Conservation (phyloP, 2,888 invertebrate species). For the Rhogogaster chlorosoma region DNA sequence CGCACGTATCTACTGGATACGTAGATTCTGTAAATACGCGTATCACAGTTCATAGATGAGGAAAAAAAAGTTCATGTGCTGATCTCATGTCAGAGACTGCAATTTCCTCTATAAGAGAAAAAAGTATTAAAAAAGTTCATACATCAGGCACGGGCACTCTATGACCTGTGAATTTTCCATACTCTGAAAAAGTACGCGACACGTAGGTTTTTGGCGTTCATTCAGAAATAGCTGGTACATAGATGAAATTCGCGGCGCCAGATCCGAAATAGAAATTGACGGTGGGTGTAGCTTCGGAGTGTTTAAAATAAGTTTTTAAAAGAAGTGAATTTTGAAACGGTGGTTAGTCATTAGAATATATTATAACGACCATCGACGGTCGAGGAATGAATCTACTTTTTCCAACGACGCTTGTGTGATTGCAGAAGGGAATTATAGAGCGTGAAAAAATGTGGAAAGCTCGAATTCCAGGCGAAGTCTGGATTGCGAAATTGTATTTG, state of each 20-base stretch:
- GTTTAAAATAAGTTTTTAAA: not conserved
- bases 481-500: not conserved
- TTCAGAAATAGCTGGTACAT: slow-evolving; percentile 30
- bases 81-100: not conserved
- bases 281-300: slow-evolving; percentile 2
- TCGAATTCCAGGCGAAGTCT: not conserved
- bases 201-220: slow-evolving; percentile 10
- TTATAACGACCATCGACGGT: not conserved
- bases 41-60: not conserved
- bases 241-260: slow-evolving; percentile 14
- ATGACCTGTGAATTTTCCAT: not conserved
- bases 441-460: not conserved
- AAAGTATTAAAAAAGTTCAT: not conserved
- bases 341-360: not conserved
- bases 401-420: not conserved
- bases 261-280: slow-evolving; percentile 17
- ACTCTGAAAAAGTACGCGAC: not conserved
- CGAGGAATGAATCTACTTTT: not conserved
- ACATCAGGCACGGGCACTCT: not conserved
- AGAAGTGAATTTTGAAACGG: not conserved
- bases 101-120: not conserved
- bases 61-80: not conserved
- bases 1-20: not conserved
- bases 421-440: not conserved
- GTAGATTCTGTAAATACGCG: not conserved